These are phyloP conservation scores for Pollenia griseotomentosa DNA, from an alignment of 2,888 invertebrate species.

Conservation along the genomic window DNA sequence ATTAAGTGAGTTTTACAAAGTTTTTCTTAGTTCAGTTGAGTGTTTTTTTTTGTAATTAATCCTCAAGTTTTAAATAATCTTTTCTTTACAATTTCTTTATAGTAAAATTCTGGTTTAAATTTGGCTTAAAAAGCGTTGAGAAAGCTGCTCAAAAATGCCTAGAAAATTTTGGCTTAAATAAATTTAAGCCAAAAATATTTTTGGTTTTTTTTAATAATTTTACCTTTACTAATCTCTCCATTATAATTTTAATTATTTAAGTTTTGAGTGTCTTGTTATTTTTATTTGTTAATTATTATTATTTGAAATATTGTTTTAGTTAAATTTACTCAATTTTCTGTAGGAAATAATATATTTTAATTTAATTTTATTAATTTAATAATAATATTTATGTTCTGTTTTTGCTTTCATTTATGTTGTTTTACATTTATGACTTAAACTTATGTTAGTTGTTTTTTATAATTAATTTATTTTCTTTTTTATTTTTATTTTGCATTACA, in stretches of 20 bases:
- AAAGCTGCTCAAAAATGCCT: constrained; percentile 67
- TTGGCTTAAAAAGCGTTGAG: constrained; percentile 68
- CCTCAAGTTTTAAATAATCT: constrained; percentile 36
- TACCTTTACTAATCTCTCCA: constrained; percentile 70
- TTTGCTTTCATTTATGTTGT: constrained; percentile 60
- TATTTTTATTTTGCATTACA: constrained; percentile 72
- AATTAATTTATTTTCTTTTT: constrained; percentile 74
- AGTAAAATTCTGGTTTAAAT: constrained; percentile 39
- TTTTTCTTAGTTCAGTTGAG: constrained; percentile 10
- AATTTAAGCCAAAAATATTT: constrained; percentile 20
- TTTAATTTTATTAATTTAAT: constrained; percentile 43
- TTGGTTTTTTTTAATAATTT: constrained; percentile 37
- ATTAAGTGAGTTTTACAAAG: constrained; percentile 40
- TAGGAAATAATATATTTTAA: constrained; percentile 68
- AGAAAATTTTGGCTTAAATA: constrained; percentile 34
- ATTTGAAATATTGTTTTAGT: constrained; percentile 71
- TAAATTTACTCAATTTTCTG: constrained; percentile 72
- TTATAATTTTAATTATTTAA: constrained; percentile 30
- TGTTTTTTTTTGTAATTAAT: constrained; percentile 7
- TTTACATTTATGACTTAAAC: constrained; percentile 71
- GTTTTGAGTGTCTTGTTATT: constrained; percentile 13
- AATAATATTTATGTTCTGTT: constrained; percentile 18
- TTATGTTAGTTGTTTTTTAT: constrained; percentile 75
- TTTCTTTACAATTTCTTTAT: constrained; percentile 11
- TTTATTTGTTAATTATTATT: constrained; percentile 69